Conservation (phyloP, 2,888 invertebrate genomes). For the Brachypterus glaber region DNA sequence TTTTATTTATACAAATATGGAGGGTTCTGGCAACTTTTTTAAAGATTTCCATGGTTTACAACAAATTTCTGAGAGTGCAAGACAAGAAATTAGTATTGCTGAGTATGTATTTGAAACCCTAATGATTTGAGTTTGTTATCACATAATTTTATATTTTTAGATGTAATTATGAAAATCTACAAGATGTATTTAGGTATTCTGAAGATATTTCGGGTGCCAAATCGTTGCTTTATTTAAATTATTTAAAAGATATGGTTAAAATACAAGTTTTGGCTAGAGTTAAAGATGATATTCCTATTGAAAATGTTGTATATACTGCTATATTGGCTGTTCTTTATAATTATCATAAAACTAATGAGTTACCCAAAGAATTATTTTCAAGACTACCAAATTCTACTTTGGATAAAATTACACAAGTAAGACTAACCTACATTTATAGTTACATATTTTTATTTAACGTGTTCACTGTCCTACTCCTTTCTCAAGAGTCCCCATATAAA, state of each 20-base stretch:
- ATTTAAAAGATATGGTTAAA: constrained; percentile 19
- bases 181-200: constrained; percentile 23
- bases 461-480: too few relatives aligned
- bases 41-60: constrained; percentile 29
- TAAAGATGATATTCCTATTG: constrained; percentile 22
- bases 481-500: too few relatives aligned
- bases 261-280: constrained; percentile 19
- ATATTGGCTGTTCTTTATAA: constrained; percentile 20
- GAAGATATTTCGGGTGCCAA: constrained; percentile 17
- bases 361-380: constrained; percentile 22
- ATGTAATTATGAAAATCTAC: constrained; percentile 24
- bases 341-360: constrained; percentile 18
- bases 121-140: not conserved
- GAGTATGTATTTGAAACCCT: constrained; percentile 19
- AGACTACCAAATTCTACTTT: constrained; percentile 19
- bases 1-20: too few relatives aligned
- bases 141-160: constrained; percentile 13
- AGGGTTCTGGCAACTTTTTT: constrained; percentile 24
- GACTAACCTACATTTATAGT: too few relatives aligned
- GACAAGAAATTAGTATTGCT: constrained; percentile 15
- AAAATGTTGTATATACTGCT: constrained; percentile 18
- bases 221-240: constrained; percentile 24
- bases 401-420: constrained; percentile 21
- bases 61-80: constrained; percentile 17
- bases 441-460: not conserved